Evolutionary conservation across 2,888 invertebrate species (phyloP).

Genomic region (Rhaphigaster nebulosa): DNA sequence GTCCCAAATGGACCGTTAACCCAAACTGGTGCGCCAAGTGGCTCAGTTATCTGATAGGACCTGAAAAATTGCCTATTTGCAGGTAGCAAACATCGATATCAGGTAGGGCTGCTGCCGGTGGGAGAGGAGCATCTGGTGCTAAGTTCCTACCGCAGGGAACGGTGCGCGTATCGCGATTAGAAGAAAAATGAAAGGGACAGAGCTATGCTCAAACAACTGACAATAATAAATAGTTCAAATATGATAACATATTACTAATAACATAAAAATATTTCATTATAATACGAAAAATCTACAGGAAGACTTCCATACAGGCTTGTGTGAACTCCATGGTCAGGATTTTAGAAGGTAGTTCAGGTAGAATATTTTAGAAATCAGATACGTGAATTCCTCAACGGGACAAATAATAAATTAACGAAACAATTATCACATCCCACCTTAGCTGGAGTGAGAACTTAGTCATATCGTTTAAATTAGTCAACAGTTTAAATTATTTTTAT

Average conservation of each 20-base stretch:
- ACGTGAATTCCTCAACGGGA: too few species aligned
- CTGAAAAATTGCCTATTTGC: constrained; percentile 38
- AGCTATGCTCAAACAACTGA: not conserved
- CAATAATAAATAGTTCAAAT: not conserved
- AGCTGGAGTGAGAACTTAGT: too few species aligned
- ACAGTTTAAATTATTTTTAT: too few species aligned
- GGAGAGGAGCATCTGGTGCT: not conserved
- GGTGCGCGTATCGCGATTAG: not conserved
- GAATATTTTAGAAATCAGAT: too few species aligned
- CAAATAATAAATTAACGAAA: too few species aligned
- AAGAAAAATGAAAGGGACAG: not conserved
- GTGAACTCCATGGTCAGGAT: too few species aligned
- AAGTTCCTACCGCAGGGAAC: not conserved
- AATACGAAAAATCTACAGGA: too few species aligned
- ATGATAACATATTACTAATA: not conserved
- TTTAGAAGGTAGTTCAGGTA: too few species aligned
- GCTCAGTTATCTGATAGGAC: constrained; percentile 16
- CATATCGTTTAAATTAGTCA: too few species aligned
- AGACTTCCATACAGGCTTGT: too few species aligned
- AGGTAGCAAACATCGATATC: constrained; percentile 1
- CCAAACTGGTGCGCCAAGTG: constrained; percentile 20
- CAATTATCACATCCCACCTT: too few species aligned
- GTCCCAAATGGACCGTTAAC: constrained; percentile 42
- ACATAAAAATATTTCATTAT: too few species aligned
- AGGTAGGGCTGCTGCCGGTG: not conserved